Base-by-base conservation (phyloP, 2,888 invertebrate genomes). In the Tromatobia lineatoria region DNA sequence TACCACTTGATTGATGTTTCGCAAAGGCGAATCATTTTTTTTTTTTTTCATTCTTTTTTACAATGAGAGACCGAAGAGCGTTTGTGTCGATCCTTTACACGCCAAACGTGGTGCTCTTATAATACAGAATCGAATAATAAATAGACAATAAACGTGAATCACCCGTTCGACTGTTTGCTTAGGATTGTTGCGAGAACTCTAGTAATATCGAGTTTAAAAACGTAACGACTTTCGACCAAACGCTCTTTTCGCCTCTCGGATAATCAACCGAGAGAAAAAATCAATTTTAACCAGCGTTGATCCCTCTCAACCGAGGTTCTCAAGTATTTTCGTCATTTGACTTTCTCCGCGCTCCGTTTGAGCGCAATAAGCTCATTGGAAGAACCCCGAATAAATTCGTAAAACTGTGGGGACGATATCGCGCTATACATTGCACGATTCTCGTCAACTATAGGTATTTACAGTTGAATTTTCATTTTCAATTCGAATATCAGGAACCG, bases 401-500 rank as follows among this genome's bases (percentile, higher is more conserved):
- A 7, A 64, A 67, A 74, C 25, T 67, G 50, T 50, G 10, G 54
- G n/a, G 47, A 57, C 20, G 50, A 61, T 38, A 67, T 29, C 34
- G 54, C 52, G 57, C 45, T 29, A 23, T 67, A 50, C 59, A 50
- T 38, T 47, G 64, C 50, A 29, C 11, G 38, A 23, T 4, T 61
- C 50, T n/a, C 45, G 38, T 67, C 45, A 45, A 57, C 75, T 81
- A 76, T 70, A 81, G 75, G 69, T 81, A 81, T 81, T 75, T 81
- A 81, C 80, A 81, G 45, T 75, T 69, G 67, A 61, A 42, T 67
- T 57, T 52, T 61, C 61, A 61, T 47, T 71, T 89, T 89, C 87
- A 89, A 77, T 85, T 87, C 87, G 52, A 69, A 87, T 80, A 82
- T 88, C 88, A 90, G 88, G 89, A 90, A 90, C 89, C 88, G 87